These are phyloP conservation scores for Pollenia labialis DNA, from an alignment of 2,888 invertebrate species.

Conservation along the genomic window DNA sequence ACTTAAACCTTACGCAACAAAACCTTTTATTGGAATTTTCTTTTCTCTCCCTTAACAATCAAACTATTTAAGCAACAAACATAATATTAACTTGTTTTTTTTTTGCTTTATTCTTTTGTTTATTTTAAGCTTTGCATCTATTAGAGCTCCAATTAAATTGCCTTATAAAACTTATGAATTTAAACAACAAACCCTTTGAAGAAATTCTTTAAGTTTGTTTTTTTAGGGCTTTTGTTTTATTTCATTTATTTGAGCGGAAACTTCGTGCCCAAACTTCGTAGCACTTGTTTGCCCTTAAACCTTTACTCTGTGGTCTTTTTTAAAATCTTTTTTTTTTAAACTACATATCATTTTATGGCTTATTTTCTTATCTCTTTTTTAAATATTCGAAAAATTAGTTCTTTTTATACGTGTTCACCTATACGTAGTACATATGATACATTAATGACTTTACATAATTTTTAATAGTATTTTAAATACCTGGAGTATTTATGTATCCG, in stretches of 20 bases:
- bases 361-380: slow-evolving; percentile 25
- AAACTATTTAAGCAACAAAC: no score
- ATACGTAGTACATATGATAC: slow-evolving; percentile 18
- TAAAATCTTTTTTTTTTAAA: slow-evolving; percentile 3
- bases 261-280: slow-evolving; percentile 21
- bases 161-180: slow-evolving; percentile 4
- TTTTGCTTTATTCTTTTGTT: slow-evolving; percentile 78
- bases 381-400: slow-evolving; percentile 31
- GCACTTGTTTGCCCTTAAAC: slow-evolving; percentile 44
- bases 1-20: no score
- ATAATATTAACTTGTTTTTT: background rate
- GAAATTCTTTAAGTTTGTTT: slow-evolving; percentile 43
- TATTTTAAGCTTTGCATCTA: background rate
- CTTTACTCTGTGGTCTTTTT: slow-evolving; percentile 16
- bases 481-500: slow-evolving; percentile 17
- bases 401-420: slow-evolving; percentile 45
- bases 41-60: no score
- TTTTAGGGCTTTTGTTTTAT: slow-evolving; percentile 29
- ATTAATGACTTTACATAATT: slow-evolving; percentile 65
- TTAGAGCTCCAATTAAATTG: background rate
- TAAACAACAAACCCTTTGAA: slow-evolving; percentile 57
- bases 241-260: background rate
- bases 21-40: no score
- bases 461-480: slow-evolving; percentile 59
- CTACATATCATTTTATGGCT: slow-evolving; percentile 28